Evolutionary conservation across 30 jellyfish, hydroid and myxozoan genomes (phyloP).

Genomic region (Turritopsis dohrnii): DNA sequence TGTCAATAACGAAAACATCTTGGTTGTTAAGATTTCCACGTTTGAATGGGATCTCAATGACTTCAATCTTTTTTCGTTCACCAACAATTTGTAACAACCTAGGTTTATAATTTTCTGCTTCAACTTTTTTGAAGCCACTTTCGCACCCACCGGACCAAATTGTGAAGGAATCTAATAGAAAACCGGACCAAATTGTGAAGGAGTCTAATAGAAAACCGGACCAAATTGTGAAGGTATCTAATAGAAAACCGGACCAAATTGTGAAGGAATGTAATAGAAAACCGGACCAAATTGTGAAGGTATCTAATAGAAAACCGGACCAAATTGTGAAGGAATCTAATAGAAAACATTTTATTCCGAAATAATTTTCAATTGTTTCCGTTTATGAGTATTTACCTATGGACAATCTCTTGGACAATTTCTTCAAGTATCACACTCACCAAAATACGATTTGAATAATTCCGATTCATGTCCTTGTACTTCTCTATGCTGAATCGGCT

Average conservation of each 20-base stretch:
- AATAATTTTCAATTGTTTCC: too few species aligned
- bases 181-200: too few species aligned
- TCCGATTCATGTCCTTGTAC: slow-evolving; percentile 77
- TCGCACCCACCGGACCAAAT: slow-evolving; percentile 14
- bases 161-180: slow-evolving; percentile 8
- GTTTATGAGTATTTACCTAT: too few species aligned
- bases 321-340: too few species aligned
- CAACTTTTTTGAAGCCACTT: slow-evolving; percentile 20
- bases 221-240: too few species aligned
- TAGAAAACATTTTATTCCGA: too few species aligned
- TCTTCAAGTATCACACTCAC: not conserved
- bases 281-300: too few species aligned
- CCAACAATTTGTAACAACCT: slow-evolving; percentile 31
- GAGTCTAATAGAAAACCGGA: too few species aligned
- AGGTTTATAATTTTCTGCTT: slow-evolving; percentile 9
- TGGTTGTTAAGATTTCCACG: slow-evolving; percentile 15
- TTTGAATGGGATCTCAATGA: slow-evolving; percentile 18
- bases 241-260: slow-evolving; percentile 1
- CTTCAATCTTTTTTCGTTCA: slow-evolving; percentile 20
- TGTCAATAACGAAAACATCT: slow-evolving; percentile 21
- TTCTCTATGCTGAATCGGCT: slow-evolving; percentile 91
- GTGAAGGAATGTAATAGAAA: slow-evolving; percentile 6
- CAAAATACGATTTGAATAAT: slow-evolving; percentile 66
- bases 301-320: too few species aligned
- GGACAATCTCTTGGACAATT: too few species aligned